Evolutionary conservation across 2,797 vertebrate genomes (phyloP).

Genomic region (Eospalax fontanierii): DNA sequence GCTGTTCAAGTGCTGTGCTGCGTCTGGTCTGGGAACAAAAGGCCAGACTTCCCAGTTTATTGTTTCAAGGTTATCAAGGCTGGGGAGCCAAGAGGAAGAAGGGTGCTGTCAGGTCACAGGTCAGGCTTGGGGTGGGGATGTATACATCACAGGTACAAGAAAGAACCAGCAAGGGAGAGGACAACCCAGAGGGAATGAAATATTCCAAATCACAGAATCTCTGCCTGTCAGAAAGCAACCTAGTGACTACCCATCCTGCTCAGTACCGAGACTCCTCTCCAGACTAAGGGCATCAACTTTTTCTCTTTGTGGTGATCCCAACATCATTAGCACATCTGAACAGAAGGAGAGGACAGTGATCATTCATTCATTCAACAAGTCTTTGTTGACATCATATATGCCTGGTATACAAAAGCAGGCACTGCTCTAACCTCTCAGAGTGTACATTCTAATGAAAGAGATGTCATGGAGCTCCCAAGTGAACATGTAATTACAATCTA

Average conservation of each 20-base stretch:
- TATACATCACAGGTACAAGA: background rate
- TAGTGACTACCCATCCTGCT: background rate
- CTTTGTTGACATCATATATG: background rate
- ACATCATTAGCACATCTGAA: background rate
- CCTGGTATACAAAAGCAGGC: background rate
- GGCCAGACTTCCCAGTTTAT: background rate
- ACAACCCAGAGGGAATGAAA: background rate
- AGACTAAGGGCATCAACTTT: background rate
- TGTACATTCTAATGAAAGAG: background rate
- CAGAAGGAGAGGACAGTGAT: background rate
- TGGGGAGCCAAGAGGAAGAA: background rate
- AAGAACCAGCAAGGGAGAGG: background rate
- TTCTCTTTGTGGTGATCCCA: background rate
- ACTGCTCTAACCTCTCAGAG: background rate
- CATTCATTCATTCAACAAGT: background rate
- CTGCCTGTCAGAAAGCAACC: background rate
- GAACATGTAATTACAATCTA: background rate
- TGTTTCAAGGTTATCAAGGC: background rate
- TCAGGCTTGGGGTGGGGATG: too few species aligned
- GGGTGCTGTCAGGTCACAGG: background rate
- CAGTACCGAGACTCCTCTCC: background rate
- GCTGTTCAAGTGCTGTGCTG: slow-evolving; percentile 75
- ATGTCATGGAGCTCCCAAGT: background rate
- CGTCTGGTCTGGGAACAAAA: slow-evolving; percentile 49
- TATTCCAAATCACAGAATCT: background rate